Evolutionary conservation across 2,797 vertebrate species (phyloP).

Genomic region (Petrocephalus sullivani): DNA sequence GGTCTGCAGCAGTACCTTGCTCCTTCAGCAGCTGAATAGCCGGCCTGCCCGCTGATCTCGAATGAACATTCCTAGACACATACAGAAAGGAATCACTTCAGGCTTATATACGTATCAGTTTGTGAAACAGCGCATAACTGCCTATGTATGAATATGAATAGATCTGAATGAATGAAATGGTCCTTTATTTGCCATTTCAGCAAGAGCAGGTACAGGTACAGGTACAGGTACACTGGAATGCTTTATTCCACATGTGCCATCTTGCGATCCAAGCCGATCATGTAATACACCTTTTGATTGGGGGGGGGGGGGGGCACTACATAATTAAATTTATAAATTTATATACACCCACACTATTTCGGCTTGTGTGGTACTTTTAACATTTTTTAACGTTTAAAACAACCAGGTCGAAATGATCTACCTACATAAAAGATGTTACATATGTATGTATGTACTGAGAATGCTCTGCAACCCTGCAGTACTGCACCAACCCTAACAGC

Average conservation of each 20-base stretch:
- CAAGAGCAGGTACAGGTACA: not conserved
- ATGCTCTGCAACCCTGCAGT: too few relatives aligned
- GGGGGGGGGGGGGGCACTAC: not conserved
- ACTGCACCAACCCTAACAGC: too few relatives aligned
- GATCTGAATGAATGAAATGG: not conserved
- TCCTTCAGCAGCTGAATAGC: slow-evolving; percentile 86
- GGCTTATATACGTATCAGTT: not conserved
- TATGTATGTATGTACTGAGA: too few relatives aligned
- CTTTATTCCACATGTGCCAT: not conserved
- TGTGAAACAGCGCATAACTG: not conserved
- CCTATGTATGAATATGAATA: not conserved
- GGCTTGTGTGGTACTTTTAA: too few relatives aligned
- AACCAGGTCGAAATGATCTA: too few relatives aligned
- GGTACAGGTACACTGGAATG: not conserved
- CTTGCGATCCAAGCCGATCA: not conserved
- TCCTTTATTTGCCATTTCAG: not conserved
- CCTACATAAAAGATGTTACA: too few relatives aligned
- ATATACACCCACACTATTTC: not conserved
- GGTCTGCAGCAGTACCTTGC: slow-evolving; percentile 65
- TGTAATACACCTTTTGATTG: not conserved
- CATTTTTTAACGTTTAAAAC: too few relatives aligned
- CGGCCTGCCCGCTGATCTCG: slow-evolving; percentile 91
- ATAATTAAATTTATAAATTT: not conserved
- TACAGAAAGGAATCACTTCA: slow-evolving; percentile 15
- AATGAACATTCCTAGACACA: slow-evolving; percentile 85